These are phyloP conservation scores for Pontoporia blainvillei DNA, from an alignment of 2,113 vertebrate species.

Conservation along the genomic window DNA sequence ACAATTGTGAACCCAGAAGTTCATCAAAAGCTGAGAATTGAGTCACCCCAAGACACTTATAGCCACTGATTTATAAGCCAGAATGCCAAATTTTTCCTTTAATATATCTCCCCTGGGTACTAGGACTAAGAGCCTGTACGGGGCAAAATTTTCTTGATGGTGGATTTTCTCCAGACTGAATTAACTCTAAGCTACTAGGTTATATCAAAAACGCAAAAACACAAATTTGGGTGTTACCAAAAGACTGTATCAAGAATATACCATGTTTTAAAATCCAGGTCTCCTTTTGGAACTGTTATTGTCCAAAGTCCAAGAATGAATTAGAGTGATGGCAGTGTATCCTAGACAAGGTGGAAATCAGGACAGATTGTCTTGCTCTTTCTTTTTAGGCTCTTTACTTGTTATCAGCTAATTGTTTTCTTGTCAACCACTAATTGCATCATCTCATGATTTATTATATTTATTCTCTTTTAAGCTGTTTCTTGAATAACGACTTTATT, in stretches of 20 bases:
- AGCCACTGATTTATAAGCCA: not conserved
- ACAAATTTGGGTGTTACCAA: not conserved
- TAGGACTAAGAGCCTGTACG: not conserved
- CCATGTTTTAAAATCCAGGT: not conserved
- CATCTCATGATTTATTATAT: not conserved
- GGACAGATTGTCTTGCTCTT: not conserved
- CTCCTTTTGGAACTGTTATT: not conserved
- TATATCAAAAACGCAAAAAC: not conserved
- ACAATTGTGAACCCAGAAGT: not conserved
- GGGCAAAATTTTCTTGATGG: not conserved
- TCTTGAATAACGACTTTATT: slow-evolving; percentile 2
- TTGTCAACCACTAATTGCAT: not conserved
- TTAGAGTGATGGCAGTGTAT: not conserved
- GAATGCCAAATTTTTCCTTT: not conserved
- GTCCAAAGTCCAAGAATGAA: not conserved
- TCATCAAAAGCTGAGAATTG: not conserved
- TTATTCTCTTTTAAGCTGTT: not conserved
- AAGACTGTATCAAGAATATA: not conserved
- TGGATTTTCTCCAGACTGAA: not conserved
- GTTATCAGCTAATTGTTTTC: not conserved
- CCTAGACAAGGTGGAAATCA: not conserved
- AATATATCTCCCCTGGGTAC: not conserved
- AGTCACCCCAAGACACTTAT: not conserved
- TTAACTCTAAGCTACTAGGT: not conserved
- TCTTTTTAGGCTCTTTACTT: not conserved